Percentiles rank a stretch among this genome's conserved stretches.
phyloP scores from a whole-genome alignment of 2,888 invertebrate genomes.

The Sthenelais limicola region DNA sequence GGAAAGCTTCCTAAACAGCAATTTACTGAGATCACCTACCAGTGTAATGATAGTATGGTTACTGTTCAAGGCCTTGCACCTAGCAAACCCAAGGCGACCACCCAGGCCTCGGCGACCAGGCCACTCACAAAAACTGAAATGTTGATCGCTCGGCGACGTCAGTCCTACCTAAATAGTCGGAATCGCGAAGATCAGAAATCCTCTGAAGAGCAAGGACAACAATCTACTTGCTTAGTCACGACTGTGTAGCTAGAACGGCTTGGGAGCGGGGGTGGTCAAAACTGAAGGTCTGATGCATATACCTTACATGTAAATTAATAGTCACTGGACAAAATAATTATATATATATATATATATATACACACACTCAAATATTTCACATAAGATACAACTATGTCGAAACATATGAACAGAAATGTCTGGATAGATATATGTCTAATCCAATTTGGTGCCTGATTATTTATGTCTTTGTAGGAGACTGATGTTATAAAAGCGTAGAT shows the following conservation, averaged over 20 bases:
- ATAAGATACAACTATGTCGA: no score
- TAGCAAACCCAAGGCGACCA: constrained; percentile 2
- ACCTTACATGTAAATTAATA: no score
- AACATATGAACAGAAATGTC: no score
- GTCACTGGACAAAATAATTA: no score
- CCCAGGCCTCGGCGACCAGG: constrained; percentile 25
- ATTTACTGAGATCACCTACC: background rate
- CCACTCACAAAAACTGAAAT: constrained; percentile 68
- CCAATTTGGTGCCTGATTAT: no score
- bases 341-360: no score
- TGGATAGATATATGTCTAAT: no score
- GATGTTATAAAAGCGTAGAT: no score
- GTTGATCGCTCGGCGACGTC: constrained; percentile 64
- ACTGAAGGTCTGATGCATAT: no score
- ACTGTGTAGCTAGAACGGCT: constrained; percentile 44
- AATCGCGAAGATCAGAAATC: constrained; percentile 23
- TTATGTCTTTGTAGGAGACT: no score
- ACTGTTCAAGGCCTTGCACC: constrained; percentile 18
- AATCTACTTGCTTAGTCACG: constrained; percentile 45
- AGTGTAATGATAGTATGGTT: constrained; percentile 15
- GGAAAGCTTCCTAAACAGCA: constrained; percentile 10
- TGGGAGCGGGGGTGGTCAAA: constrained; percentile 7
- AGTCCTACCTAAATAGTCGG: constrained; percentile 47
- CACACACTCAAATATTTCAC: no score
- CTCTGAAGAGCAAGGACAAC: constrained; percentile 20